phyloP scores from a whole-genome alignment of 2,797 vertebrate species.

The Sebastes taczanowskii region DNA sequence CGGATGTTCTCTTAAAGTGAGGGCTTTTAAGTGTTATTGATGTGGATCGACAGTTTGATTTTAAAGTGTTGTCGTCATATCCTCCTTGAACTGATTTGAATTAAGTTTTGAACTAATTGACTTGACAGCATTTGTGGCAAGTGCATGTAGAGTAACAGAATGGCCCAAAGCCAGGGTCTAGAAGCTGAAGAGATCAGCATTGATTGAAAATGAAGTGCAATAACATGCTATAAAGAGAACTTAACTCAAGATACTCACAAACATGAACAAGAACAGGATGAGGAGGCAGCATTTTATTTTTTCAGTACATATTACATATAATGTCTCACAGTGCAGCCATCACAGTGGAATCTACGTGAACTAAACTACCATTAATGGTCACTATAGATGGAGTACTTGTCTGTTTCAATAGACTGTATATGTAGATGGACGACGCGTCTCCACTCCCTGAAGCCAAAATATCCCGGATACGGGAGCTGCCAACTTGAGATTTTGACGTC shows the following conservation, averaged over 20 bases:
- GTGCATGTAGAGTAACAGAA: slow-evolving; percentile 1
- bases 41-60: slow-evolving; percentile 13
- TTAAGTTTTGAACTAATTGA: background rate
- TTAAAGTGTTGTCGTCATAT: background rate
- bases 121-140: background rate
- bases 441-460: too few species aligned
- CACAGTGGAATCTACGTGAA: background rate
- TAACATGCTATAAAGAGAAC: slow-evolving; percentile 19
- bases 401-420: background rate
- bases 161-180: background rate
- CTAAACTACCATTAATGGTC: background rate
- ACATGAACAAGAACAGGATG: background rate
- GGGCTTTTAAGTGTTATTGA: slow-evolving; percentile 9
- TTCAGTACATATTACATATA: background rate
- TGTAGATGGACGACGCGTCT: too few species aligned
- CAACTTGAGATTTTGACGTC: too few species aligned
- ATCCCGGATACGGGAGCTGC: too few species aligned
- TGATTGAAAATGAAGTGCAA: slow-evolving; percentile 54
- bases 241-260: background rate
- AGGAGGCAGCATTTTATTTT: background rate
- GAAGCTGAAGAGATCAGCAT: background rate
- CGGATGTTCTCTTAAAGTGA: background rate
- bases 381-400: background rate
- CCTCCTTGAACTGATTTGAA: background rate
- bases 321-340: background rate